phyloP scores from a whole-genome alignment of 2,888 invertebrate genomes.

The Leucophora obtusa region DNA sequence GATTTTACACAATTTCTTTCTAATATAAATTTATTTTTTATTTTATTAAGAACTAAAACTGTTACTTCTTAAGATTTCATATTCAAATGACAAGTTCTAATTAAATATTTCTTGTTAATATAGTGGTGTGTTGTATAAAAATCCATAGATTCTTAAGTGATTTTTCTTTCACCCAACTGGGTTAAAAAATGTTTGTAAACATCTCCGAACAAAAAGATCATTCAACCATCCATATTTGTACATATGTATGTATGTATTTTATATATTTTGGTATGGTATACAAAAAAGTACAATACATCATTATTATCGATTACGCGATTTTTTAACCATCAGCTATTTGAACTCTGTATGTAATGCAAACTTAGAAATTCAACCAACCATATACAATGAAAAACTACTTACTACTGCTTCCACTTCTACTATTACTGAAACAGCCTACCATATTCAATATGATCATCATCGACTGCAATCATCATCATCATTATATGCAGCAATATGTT shows the following conservation, averaged over 20 bases:
- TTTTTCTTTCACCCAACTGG: too few relatives aligned
- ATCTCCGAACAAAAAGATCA: slow-evolving; percentile 11
- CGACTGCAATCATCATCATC: slow-evolving; percentile 11
- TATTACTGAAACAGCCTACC: neutral
- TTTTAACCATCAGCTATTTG: slow-evolving; percentile 63
- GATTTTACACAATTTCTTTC: too few relatives aligned
- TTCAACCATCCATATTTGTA: slow-evolving; percentile 27
- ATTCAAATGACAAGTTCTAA: neutral
- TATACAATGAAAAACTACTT: slow-evolving; percentile 5
- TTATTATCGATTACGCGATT: slow-evolving; percentile 63
- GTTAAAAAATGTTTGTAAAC: neutral
- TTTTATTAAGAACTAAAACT: too few relatives aligned
- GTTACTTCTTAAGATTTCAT: too few relatives aligned
- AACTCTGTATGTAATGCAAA: slow-evolving; percentile 50
- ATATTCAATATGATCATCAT: neutral
- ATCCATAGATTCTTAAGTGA: too few relatives aligned
- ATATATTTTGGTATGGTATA: slow-evolving; percentile 35
- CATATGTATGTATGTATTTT: slow-evolving; percentile 37
- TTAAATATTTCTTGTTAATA: too few relatives aligned
- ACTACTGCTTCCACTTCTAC: neutral
- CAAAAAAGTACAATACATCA: slow-evolving; percentile 45
- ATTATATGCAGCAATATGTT: slow-evolving; percentile 45
- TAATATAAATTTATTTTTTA: too few relatives aligned
- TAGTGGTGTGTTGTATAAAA: too few relatives aligned
- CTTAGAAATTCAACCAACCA: slow-evolving; percentile 42